phyloP scores from a whole-genome alignment of 2,113 vertebrate species.

The Apus apus region DNA sequence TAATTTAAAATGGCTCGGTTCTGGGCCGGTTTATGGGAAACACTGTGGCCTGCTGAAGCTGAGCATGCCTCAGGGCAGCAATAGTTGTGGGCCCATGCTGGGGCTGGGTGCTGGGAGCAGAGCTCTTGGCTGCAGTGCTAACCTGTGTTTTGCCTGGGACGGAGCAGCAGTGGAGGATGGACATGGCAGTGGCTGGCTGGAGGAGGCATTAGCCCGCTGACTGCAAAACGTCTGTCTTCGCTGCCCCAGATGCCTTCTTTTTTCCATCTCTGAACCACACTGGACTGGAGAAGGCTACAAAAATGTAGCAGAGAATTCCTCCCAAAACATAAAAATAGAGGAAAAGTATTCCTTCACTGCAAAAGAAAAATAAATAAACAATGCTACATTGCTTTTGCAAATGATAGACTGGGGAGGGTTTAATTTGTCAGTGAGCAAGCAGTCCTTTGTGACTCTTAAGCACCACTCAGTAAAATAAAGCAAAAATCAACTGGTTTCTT shows the following conservation, averaged over 20 bases:
- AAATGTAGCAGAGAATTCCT: not conserved
- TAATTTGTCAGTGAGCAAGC: not conserved
- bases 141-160: not conserved
- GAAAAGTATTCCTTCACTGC: not conserved
- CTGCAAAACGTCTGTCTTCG: not conserved
- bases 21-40: not conserved
- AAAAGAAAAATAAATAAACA: not conserved
- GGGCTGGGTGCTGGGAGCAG: not conserved
- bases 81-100: not conserved
- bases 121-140: not conserved
- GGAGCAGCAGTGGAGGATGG: not conserved
- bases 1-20: not conserved
- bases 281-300: not conserved
- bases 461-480: not conserved
- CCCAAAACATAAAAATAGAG: not conserved
- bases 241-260: not conserved
- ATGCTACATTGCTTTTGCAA: rapidly evolving
- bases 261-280: not conserved
- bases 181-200: not conserved
- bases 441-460: not conserved
- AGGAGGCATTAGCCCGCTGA: not conserved
- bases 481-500: not conserved
- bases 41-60: not conserved
- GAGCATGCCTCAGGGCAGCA: not conserved
- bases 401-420: not conserved